A percentile compares a stretch with the other conserved stretches of the same genome.
phyloP scores from a whole-genome alignment of 2,113 vertebrate species.

The Pandion haliaetus region DNA sequence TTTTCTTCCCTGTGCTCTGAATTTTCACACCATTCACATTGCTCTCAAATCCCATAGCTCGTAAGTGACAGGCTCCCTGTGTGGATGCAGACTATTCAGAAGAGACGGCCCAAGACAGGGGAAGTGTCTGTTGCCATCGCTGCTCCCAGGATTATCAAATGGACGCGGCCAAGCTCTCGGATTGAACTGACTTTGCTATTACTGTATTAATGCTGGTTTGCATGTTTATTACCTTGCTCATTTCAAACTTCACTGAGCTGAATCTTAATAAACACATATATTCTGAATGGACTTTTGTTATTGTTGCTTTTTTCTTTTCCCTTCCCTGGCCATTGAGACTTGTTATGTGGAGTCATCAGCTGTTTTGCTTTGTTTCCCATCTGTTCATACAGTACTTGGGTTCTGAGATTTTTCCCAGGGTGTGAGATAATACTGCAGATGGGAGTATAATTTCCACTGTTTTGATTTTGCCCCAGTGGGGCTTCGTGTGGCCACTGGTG shows the following conservation, averaged over 20 bases:
- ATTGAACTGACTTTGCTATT: neutral
- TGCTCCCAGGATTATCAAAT: neutral
- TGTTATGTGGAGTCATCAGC: conserved; percentile 34
- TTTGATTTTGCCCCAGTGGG: neutral
- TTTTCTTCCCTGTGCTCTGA: neutral
- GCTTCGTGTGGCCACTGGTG: neutral
- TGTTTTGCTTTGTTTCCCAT: conserved; percentile 36
- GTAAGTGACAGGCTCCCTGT: neutral
- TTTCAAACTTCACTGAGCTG: conserved; percentile 12
- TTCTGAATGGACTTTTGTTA: conserved; percentile 9
- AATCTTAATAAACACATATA: neutral
- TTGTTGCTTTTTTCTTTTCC: neutral
- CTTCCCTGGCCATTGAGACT: neutral
- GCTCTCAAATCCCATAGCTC: neutral
- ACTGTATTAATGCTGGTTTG: neutral
- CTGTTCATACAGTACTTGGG: neutral
- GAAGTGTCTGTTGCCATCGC: neutral
- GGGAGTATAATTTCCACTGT: neutral
- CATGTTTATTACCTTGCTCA: neutral
- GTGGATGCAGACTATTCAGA: neutral
- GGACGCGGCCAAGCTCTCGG: accelerated
- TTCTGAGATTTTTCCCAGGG: neutral
- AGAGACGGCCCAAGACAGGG: neutral
- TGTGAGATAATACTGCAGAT: neutral
- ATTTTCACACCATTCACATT: neutral